Conservation (phyloP, 2,797 vertebrate species). For the Rhabdophis nuchalis region DNA sequence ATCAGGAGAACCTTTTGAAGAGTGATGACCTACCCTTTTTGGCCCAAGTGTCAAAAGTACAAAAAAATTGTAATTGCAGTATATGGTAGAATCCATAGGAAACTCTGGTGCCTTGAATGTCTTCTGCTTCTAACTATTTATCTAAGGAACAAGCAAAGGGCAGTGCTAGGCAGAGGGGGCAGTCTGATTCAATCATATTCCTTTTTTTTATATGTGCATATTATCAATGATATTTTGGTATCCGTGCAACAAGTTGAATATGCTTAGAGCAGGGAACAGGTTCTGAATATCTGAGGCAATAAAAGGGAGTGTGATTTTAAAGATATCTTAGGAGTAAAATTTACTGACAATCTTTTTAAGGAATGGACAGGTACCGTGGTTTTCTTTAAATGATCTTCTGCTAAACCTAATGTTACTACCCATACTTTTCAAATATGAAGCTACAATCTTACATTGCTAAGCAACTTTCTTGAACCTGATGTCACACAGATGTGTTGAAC, state of each 20-base stretch:
- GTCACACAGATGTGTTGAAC: background rate
- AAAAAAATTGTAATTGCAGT: background rate
- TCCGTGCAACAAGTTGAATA: background rate
- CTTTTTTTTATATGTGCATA: background rate
- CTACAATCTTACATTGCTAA: background rate
- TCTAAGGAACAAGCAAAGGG: background rate
- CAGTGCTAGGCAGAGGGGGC: background rate
- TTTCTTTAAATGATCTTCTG: background rate
- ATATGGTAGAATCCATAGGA: background rate
- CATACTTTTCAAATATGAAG: background rate
- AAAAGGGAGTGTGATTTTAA: background rate
- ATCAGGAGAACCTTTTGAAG: background rate
- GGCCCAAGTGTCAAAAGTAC: background rate
- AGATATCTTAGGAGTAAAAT: background rate
- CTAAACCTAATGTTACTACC: background rate
- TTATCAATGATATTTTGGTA: background rate
- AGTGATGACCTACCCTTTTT: background rate
- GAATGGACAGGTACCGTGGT: background rate
- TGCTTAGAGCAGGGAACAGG: background rate
- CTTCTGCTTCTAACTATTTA: background rate
- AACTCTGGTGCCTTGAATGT: background rate
- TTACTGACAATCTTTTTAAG: background rate
- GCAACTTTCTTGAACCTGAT: background rate
- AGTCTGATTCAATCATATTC: background rate
- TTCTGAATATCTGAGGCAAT: background rate